Percentiles rank a stretch among this genome's conserved stretches.
Conservation (phyloP, 2,888 invertebrate species). For the Drosophila mercatorum region DNA sequence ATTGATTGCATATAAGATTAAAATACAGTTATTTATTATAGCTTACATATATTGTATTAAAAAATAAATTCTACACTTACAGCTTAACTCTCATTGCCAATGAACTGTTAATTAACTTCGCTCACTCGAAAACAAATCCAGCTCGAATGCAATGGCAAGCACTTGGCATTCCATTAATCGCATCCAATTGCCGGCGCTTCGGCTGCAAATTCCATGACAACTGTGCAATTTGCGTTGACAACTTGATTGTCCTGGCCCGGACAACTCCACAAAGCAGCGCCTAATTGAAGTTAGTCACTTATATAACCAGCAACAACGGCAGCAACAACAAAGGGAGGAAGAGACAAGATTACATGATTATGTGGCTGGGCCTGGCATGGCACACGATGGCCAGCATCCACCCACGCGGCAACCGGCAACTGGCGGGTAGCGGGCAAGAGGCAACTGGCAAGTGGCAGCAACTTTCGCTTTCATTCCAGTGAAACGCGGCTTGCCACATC, state of each 20-base stretch:
- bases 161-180: constrained; percentile 9
- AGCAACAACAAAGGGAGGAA: not conserved
- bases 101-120: constrained; percentile 2
- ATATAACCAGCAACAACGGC: constrained; percentile 37
- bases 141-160: constrained; percentile 11
- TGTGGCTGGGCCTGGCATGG: constrained; percentile 22
- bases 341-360: constrained; percentile 70
- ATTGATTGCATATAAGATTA: too few relatives aligned
- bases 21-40: too few relatives aligned
- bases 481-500: constrained; percentile 58
- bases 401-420: constrained; percentile 11
- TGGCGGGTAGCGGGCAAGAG: not conserved
- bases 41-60: too few relatives aligned
- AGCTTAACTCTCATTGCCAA: not conserved
- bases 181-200: constrained; percentile 3
- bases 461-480: constrained; percentile 61
- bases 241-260: constrained; percentile 47
- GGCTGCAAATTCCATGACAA: constrained; percentile 46
- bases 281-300: constrained; percentile 70
- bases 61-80: not conserved
- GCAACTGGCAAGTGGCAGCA: constrained; percentile 14
- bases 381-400: constrained; percentile 20
- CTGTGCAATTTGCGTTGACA: constrained; percentile 59
- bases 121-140: not conserved
- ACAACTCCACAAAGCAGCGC: constrained; percentile 22